Percentiles rank a stretch among this genome's conserved stretches.
Evolutionary conservation across 2,113 vertebrate species (phyloP).

Genomic region (Callionymus lyra): DNA sequence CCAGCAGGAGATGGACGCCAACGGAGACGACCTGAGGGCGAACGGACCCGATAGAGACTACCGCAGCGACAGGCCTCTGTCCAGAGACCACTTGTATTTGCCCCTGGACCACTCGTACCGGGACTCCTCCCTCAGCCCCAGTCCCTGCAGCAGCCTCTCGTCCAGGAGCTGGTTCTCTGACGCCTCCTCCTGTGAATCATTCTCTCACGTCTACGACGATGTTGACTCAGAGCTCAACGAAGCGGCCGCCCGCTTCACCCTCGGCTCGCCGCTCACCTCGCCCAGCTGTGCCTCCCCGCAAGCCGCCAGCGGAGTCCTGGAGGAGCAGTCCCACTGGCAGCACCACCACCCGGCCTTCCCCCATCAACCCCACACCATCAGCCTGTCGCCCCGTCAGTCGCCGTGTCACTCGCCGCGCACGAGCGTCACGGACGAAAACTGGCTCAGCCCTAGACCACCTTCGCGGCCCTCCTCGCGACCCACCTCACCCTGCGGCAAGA

Average conservation of each 20-base stretch:
- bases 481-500: constrained; percentile 92
- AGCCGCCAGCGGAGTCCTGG: constrained; percentile 75
- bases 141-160: constrained; percentile 93
- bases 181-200: constrained; percentile 93
- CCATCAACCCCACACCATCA: constrained; percentile 76
- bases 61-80: constrained; percentile 74
- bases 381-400: constrained; percentile 85
- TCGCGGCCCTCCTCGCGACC: constrained; percentile 91
- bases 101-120: constrained; percentile 90
- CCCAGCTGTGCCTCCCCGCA: constrained; percentile 85
- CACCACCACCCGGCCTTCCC: constrained; percentile 78
- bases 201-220: constrained; percentile 94
- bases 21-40: constrained; percentile 73
- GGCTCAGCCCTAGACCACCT: constrained; percentile 88
- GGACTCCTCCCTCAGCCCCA: constrained; percentile 91
- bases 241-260: constrained; percentile 87
- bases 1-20: constrained; percentile 88
- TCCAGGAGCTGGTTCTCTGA: constrained; percentile 97
- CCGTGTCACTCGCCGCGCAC: constrained; percentile 94
- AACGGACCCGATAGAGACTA: constrained; percentile 86
- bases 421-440: constrained; percentile 96
- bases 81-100: constrained; percentile 93
- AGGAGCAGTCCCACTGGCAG: constrained; percentile 63
- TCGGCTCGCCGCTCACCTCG: constrained; percentile 87
- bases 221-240: constrained; percentile 96